These are phyloP conservation scores for Habroteleia sp. DNA, from an alignment of 2,888 invertebrate genomes.

Conservation along the genomic window DNA sequence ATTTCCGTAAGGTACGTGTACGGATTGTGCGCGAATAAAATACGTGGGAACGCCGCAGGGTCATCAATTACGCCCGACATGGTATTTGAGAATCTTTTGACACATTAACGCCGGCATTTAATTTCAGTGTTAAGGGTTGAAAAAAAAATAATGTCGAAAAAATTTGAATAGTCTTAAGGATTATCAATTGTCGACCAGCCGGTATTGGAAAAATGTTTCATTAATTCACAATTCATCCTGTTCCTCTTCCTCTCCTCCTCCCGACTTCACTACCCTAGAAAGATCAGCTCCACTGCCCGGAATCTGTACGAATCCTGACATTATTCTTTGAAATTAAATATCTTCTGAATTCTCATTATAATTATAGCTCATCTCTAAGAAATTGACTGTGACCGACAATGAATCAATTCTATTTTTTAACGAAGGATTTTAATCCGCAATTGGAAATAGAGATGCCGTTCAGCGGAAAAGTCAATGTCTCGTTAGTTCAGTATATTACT, in stretches of 20 bases:
- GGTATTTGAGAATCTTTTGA: conserved; percentile 20
- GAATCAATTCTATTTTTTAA: too few species aligned
- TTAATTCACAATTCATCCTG: conserved; percentile 38
- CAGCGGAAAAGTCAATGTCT: conserved; percentile 16
- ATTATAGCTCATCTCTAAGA: too few species aligned
- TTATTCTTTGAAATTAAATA: too few species aligned
- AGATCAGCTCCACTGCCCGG: too few species aligned
- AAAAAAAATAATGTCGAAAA: conserved; percentile 8
- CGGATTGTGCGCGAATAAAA: conserved; percentile 18
- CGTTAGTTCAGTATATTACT: conserved; percentile 7
- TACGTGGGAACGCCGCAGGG: conserved; percentile 8
- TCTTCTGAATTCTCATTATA: too few species aligned
- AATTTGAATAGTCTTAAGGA: conserved; percentile 12
- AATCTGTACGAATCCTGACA: too few species aligned
- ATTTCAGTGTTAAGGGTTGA: conserved; percentile 6
- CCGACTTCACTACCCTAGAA: too few species aligned
- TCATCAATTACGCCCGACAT: conserved; percentile 40
- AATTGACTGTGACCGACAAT: too few species aligned
- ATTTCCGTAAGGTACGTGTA: conserved; percentile 22
- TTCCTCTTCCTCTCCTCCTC: neutral
- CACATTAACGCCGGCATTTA: conserved; percentile 15
- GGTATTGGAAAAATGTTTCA: conserved; percentile 29
- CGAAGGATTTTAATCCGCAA: too few species aligned
- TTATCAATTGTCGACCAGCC: conserved; percentile 26
- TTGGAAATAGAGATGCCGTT: neutral